Evolutionary conservation across 2,888 invertebrate species (phyloP).

Genomic region (Drosophila paranaensis): DNA sequence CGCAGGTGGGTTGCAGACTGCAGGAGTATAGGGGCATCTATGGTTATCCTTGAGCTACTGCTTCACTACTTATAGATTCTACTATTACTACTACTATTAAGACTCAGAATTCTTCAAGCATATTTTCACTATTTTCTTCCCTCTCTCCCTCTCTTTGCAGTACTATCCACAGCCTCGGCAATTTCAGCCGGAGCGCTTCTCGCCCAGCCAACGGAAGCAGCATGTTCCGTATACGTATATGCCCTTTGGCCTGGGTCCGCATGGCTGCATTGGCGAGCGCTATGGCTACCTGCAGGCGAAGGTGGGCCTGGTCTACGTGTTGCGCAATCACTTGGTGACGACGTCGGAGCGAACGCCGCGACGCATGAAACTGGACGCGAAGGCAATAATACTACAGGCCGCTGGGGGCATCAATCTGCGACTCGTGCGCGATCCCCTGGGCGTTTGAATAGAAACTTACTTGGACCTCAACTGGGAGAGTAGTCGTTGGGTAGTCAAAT

Average conservation of each 20-base stretch:
- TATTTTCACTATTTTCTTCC: background rate
- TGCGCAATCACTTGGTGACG: conserved; percentile 82
- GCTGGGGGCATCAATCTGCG: conserved; percentile 82
- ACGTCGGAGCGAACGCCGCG: conserved; percentile 73
- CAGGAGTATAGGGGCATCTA: too few species aligned
- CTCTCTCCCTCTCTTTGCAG: conserved; percentile 52
- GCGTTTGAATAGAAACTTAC: conserved; percentile 42
- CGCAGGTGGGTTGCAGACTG: conserved; percentile 65
- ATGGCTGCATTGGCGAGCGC: conserved; percentile 84
- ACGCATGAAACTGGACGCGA: conserved; percentile 79
- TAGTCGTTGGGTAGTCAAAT: background rate
- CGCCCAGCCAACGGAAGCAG: conserved; percentile 78
- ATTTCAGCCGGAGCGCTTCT: conserved; percentile 84
- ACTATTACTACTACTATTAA: too few species aligned
- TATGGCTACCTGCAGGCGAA: conserved; percentile 83
- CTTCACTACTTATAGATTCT: too few species aligned
- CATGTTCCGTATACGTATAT: conserved; percentile 83
- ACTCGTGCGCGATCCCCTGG: conserved; percentile 79
- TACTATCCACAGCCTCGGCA: conserved; percentile 82
- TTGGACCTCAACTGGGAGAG: background rate
- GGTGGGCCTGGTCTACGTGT: conserved; percentile 82
- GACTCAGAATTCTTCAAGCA: too few species aligned
- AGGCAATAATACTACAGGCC: conserved; percentile 82
- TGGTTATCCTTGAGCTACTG: too few species aligned
- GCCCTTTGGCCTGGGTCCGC: conserved; percentile 84